Conservation (phyloP, 2,888 invertebrate species). For the Rhaphigaster nebulosa region DNA sequence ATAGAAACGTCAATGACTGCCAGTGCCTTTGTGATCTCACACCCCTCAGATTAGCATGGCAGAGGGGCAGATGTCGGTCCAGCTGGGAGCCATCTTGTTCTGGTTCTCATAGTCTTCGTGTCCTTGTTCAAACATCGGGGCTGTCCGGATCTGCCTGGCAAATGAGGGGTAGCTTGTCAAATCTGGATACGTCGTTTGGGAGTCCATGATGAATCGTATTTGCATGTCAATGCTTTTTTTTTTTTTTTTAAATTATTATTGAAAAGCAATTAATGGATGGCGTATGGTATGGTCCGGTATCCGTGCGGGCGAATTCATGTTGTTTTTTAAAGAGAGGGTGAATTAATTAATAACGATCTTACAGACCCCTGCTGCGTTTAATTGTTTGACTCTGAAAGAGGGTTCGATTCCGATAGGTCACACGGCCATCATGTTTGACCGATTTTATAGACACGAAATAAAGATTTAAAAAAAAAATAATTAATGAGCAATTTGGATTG, state of each 20-base stretch:
- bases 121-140: constrained; percentile 12
- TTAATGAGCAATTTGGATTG: too few relatives aligned
- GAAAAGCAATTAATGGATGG: constrained; percentile 9
- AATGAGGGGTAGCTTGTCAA: constrained; percentile 8
- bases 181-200: background rate
- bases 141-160: background rate
- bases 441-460: too few relatives aligned
- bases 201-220: constrained; percentile 8
- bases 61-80: constrained; percentile 37
- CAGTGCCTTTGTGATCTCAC: constrained; percentile 19
- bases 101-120: background rate
- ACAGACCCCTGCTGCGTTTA: background rate
- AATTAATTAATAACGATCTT: background rate
- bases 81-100: constrained; percentile 34
- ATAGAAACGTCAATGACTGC: constrained; percentile 43
- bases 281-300: background rate
- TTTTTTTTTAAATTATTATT: background rate
- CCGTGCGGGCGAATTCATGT: background rate
- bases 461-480: too few relatives aligned
- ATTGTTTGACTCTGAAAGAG: background rate
- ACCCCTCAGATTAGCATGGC: constrained; percentile 30
- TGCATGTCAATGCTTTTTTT: background rate
- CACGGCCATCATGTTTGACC: too few relatives aligned
- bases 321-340: background rate
- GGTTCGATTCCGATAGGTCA: background rate